Base-by-base conservation (phyloP, 2,797 vertebrate species). In the Cossypha niveicapilla region DNA sequence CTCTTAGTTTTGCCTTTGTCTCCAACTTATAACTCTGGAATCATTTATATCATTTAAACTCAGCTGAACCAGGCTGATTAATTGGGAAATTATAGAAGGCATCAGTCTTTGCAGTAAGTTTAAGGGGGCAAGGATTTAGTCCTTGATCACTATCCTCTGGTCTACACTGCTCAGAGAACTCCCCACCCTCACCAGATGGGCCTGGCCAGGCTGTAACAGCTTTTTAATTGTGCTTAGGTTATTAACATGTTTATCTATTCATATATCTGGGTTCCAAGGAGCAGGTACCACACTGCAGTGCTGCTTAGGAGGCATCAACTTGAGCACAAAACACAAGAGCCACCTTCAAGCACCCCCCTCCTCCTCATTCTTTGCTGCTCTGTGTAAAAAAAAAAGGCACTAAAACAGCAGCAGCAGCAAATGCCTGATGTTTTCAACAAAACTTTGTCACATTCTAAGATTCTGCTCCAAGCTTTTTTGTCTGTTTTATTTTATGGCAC, bases 401-500 rank as follows among this genome's bases (percentile, higher is more conserved):
- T 39, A 76, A 65, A 93, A 72, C 67, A 76, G 76, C 66, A 41
- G 35, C 39, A 62, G 47, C 61, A 45, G 76, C 34, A 74, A 53
- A 76, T 19, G 74, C 80, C 62, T 80, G 37, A 45, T 75, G 76
- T 67, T 93, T 86, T 68, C 74, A 76, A 12, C 71, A 84, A 74
- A 56, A 91, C 71, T 83, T 68, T 32, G 76, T 73, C 90, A 84
- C 82, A 14, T 22, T 65, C 39, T 39, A 24, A 60, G 82, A 85
- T 39, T 60, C 57, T 34, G 34, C 74, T 91, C 47, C 25, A 44
- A 83, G 91, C 39, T 78, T 72, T 86, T 77, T 65, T 91, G 60
- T 66, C 75, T 88, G 72, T 32, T 86, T 90, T 93, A 80, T 90
- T 95, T 94, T 94, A 96, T 81, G 68, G 53, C 56, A 56, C 63